Evolutionary conservation across 1,140 invertebrate genomes (phyloP), one percentile per base, ranked within the genome.

Genomic region (Samia ricini): DNA sequence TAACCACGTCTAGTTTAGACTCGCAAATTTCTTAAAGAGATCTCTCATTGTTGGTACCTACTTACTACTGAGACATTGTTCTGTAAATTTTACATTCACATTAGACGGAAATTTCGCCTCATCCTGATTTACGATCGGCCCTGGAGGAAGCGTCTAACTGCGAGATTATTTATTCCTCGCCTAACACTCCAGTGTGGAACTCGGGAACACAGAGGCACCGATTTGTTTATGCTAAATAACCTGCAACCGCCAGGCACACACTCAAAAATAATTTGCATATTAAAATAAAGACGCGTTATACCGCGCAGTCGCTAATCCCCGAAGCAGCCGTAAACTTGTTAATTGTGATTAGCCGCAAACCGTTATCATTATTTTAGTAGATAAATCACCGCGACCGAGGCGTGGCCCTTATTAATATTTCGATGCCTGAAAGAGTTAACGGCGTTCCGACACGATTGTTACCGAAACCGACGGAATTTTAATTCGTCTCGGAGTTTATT

Each of bases 211-310:
- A 51, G 67, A 71, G 72, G 50, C 61, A 24, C 63, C 76, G 81
- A 84, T 85, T 87, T 84, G 84, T 83, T 83, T 85, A 83, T 84
- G 79, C 75, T 84, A 84, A 88, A 82, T 74, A 85, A 84, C 73
- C 69, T 79, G 74, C 78, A 83, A 75, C 76, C 69, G 59, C 78
- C 22, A 50, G 69, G 77, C 72, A 76, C 66, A 76, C 66, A 80
- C 75, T 83, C 76, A 82, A 85, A 82, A 85, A 84, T 81, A 66
- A 85, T 88, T 88, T 83, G 71, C 81, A 85, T 86, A 86, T 82
- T 82, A 79, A 82, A 81, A 85, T 80, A 81, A 70, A 71, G 61
- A 62, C 65, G 56, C 64, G 68, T 71, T 23, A 23, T 69, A 50
- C 21, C 21, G 42, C 67, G 61, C 68, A n/a, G 63, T 72, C 61